Conservation (phyloP, 2,888 invertebrate genomes). For the Dyspetes luteomarginatus region DNA sequence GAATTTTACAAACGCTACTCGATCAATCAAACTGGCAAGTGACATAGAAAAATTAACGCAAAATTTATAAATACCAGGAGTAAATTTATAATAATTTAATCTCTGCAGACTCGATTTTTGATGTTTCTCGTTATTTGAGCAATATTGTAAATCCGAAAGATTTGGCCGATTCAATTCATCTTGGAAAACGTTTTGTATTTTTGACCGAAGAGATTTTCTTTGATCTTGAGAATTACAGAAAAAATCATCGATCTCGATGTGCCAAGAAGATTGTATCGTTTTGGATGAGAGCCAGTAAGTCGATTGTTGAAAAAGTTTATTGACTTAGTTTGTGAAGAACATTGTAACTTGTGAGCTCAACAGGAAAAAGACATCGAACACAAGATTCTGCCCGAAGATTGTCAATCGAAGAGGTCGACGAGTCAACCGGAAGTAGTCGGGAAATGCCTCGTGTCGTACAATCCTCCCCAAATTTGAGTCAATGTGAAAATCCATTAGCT, state of each 20-base stretch:
- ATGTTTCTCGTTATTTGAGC: slow-evolving; percentile 17
- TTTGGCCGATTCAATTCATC: slow-evolving; percentile 63
- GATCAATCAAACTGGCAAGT: slow-evolving; percentile 59
- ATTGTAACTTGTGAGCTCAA: not conserved
- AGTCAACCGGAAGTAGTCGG: slow-evolving; percentile 16
- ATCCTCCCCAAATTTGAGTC: no score
- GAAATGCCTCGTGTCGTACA: no score
- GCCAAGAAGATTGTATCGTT: slow-evolving; percentile 72
- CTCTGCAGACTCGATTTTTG: not conserved
- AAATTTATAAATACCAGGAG: slow-evolving; percentile 3
- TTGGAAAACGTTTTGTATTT: slow-evolving; percentile 73
- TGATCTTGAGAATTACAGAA: slow-evolving; percentile 70
- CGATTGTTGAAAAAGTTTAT: slow-evolving; percentile 4
- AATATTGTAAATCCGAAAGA: slow-evolving; percentile 58
- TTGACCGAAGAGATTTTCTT: slow-evolving; percentile 70
- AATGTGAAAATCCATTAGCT: no score
- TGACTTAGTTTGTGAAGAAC: no score
- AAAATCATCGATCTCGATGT: slow-evolving; percentile 65
- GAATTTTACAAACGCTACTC: slow-evolving; percentile 73
- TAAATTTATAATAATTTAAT: slow-evolving; percentile 18
- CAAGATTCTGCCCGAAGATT: not conserved
- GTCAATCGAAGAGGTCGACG: no score
- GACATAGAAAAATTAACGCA: slow-evolving; percentile 16
- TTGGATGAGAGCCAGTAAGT: slow-evolving; percentile 72
- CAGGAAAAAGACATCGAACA: slow-evolving; percentile 26